Evolutionary conservation across 2,113 vertebrate species (phyloP).

Genomic region (Menidia beryllina): DNA sequence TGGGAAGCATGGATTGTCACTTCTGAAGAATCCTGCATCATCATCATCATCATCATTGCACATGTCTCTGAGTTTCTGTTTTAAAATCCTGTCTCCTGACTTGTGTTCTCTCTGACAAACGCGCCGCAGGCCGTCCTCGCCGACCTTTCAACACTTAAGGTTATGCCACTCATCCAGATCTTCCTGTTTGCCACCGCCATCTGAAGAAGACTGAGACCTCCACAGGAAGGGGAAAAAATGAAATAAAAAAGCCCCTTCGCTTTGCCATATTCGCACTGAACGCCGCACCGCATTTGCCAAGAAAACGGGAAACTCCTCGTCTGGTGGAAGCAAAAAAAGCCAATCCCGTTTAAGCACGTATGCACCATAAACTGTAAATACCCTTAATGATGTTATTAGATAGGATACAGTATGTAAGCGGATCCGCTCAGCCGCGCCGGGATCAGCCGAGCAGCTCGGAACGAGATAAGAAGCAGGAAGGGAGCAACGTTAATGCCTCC

Average conservation of each 20-base stretch:
- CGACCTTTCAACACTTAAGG: constrained; percentile 97
- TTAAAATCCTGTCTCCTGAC: constrained; percentile 17
- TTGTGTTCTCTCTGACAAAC: constrained; percentile 47
- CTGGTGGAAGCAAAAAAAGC: constrained; percentile 2
- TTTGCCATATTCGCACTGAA: constrained; percentile 28
- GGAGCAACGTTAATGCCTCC: constrained; percentile 33
- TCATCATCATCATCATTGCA: constrained; percentile 30
- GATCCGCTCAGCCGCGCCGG: constrained; percentile 25
- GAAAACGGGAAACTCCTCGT: not conserved
- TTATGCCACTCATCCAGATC: constrained; percentile 98
- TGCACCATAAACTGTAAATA: constrained; percentile 33
- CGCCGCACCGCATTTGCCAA: constrained; percentile 1
- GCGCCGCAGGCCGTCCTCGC: constrained; percentile 94
- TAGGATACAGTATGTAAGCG: constrained; percentile 48
- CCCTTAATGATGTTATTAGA: constrained; percentile 42
- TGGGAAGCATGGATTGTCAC: constrained; percentile 48
- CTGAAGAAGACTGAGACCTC: constrained; percentile 74
- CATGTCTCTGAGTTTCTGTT: constrained; percentile 8
- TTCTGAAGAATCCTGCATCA: constrained; percentile 53
- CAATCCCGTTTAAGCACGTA: constrained; percentile 20
- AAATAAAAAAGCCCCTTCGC: constrained; percentile 3
- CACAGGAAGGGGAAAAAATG: constrained; percentile 1
- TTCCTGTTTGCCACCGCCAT: constrained; percentile 93
- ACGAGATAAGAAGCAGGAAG: constrained; percentile 31
- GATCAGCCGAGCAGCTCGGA: constrained; percentile 43